Base-by-base conservation (phyloP, 2,113 vertebrate species). In the Genyomyrus donnyi region DNA sequence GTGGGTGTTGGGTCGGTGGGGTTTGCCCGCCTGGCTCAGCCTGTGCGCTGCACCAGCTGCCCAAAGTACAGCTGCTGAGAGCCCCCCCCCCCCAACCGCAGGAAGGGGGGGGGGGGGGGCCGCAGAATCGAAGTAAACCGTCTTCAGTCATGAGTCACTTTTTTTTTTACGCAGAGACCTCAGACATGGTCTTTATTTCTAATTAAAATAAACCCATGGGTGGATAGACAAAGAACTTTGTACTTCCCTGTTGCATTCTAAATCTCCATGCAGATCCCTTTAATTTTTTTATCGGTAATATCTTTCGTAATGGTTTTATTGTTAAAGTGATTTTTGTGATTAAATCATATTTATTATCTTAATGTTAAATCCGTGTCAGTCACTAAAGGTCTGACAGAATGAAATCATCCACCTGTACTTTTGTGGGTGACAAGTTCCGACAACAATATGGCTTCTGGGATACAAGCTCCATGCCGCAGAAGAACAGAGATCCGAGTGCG, bases 11-110 rank as follows among this genome's bases (percentile, higher is more conserved):
- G 13, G 24, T 87, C 91, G 91, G 89, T 90, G 89, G 91, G 91
- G 91, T 91, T 94, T 93, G 91, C 90, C 90, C 92, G 88, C 90
- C 90, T 93, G 91, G 90, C 92, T 91, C 83, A 24, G 83, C 66
- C 27, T 27, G 5, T 42, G 53, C 48, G 90, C 88, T 50, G 27
- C 88, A 89, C 91, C 90, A 49, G 89, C 89, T 93, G 85, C 91
- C 90, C 88, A 35, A 85, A 24, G 74, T 53, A 52, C 89, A 90
- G 49, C 58, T 74, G 39, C 9, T n/a, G 15, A 9, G 39, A 83
- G 31, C 39, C 39, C 39, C 39, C 39, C 39, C 80, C 39, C 86
- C 31, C 52, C 58, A 15, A 56, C 53, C 27, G 45, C 84, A 42
- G 74, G 35, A 80, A 80, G 74, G 0, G 35, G 74, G 66, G 62